phyloP scores from a whole-genome alignment of 2,888 invertebrate genomes.

The Eupithecia centaureata region DNA sequence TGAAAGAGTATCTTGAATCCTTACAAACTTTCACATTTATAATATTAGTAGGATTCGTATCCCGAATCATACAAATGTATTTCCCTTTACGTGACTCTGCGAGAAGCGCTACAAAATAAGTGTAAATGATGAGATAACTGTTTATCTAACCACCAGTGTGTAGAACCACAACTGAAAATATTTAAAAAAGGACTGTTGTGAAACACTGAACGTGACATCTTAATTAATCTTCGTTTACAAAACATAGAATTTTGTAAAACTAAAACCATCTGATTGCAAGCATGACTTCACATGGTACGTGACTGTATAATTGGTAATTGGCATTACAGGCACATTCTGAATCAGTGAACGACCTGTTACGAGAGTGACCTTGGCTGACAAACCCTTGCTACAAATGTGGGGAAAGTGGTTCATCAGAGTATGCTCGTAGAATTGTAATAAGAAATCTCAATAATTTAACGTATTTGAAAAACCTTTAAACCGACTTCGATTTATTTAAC shows the following conservation, averaged over 20 bases:
- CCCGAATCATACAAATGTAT: no score
- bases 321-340: constrained; percentile 28
- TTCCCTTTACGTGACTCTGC: no score
- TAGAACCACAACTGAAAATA: not conserved
- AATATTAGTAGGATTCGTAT: no score
- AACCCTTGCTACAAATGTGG: constrained; percentile 35
- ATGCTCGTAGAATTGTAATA: not conserved
- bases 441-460: not conserved
- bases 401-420: constrained; percentile 9
- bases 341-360: constrained; percentile 50
- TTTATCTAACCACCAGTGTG: not conserved
- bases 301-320: constrained; percentile 19
- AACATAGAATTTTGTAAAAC: constrained; percentile 11
- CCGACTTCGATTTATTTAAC: no score
- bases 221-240: not conserved
- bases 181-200: not conserved
- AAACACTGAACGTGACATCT: not conserved
- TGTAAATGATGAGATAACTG: not conserved
- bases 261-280: constrained; percentile 10
- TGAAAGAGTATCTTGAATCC: no score
- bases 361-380: constrained; percentile 49
- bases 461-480: no score
- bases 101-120: no score
- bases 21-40: no score
- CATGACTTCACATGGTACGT: constrained; percentile 13